Conservation (phyloP, 2,888 invertebrate genomes). For the Eupithecia vulgata region DNA sequence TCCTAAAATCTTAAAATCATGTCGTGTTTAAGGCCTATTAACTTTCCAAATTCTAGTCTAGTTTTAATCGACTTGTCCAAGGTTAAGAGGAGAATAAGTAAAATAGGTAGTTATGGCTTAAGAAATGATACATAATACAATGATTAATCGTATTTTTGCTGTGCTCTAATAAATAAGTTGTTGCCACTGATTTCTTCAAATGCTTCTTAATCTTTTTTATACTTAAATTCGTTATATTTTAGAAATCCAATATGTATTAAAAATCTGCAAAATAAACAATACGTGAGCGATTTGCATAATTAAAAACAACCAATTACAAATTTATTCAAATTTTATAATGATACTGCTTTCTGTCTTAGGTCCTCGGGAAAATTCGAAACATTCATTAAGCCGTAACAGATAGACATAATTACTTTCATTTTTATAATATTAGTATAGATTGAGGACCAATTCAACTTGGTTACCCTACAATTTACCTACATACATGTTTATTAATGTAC, state of each 20-base stretch:
- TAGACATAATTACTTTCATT: not conserved
- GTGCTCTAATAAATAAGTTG: not conserved
- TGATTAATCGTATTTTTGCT: not conserved
- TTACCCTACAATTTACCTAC: not conserved
- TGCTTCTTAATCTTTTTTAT: not conserved
- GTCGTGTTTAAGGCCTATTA: conserved; percentile 15
- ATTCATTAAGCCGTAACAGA: not conserved
- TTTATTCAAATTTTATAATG: not conserved
- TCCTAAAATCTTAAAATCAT: conserved; percentile 15
- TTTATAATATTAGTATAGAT: not conserved
- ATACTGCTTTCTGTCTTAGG: not conserved
- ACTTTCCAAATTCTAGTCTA: conserved; percentile 37
- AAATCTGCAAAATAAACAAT: not conserved
- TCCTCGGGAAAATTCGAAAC: not conserved
- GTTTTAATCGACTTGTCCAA: conserved; percentile 24
- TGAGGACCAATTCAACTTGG: not conserved
- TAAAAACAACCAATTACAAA: not conserved
- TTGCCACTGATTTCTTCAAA: not conserved
- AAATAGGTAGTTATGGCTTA: conserved; percentile 22
- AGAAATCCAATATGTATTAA: not conserved
- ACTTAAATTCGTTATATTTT: not conserved
- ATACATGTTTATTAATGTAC: not conserved
- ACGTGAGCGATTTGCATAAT: not conserved
- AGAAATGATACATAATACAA: not conserved
- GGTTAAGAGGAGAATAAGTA: conserved; percentile 17